These are phyloP conservation scores for Mus minutoides DNA, from an alignment of 2,797 vertebrate genomes.

Conservation along the genomic window DNA sequence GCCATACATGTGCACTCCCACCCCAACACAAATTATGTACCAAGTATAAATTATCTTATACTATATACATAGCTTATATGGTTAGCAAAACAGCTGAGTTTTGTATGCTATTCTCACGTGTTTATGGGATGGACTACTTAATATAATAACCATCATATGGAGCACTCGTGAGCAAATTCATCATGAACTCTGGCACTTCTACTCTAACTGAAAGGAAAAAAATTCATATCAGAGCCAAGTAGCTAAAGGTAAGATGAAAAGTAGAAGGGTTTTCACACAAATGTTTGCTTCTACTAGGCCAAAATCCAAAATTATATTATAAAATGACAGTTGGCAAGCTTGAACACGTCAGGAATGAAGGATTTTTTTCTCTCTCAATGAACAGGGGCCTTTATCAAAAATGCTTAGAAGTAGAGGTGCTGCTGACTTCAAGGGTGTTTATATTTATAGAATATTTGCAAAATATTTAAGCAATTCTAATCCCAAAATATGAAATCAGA, in stretches of 20 bases:
- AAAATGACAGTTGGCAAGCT: background rate
- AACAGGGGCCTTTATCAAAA: background rate
- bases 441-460: background rate
- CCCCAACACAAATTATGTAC: background rate
- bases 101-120: background rate
- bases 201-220: slow-evolving; percentile 44
- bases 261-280: background rate
- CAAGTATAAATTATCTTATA: background rate
- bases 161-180: background rate
- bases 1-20: background rate
- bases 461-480: background rate
- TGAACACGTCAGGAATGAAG: background rate
- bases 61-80: background rate
- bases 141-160: background rate
- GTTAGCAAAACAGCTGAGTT: slow-evolving; percentile 22
- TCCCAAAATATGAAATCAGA: background rate
- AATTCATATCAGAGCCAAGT: background rate
- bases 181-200: slow-evolving; percentile 1
- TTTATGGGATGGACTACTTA: slow-evolving; percentile 22
- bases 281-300: background rate
- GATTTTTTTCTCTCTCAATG: background rate
- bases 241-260: slow-evolving; percentile 9
- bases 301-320: background rate
- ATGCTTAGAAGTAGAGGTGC: background rate
- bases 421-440: background rate